These are phyloP conservation scores for Lepidurus packardi DNA, from an alignment of 1,140 invertebrate genomes.

Conservation along the genomic window DNA sequence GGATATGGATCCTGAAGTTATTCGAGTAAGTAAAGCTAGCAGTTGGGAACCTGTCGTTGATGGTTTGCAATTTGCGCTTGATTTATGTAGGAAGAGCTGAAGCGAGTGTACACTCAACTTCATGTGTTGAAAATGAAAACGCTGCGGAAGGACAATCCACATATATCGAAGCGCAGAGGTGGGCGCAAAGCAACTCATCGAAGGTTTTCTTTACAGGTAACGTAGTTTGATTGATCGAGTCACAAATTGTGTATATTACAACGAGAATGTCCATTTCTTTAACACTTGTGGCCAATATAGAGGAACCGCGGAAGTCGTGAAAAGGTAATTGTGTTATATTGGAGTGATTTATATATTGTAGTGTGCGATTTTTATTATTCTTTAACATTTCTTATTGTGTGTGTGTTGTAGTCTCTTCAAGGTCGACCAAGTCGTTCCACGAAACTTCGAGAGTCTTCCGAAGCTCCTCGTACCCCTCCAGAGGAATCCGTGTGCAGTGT, in stretches of 20 bases:
- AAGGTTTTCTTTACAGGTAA: constrained; percentile 77
- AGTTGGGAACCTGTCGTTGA: not conserved
- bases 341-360: not conserved
- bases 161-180: constrained; percentile 84
- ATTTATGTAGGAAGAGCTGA: constrained; percentile 66
- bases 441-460: constrained; percentile 30
- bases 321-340: not conserved
- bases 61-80: not conserved
- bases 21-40: constrained; percentile 33
- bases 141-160: constrained; percentile 86
- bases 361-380: not conserved
- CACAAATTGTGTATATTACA: not conserved
- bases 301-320: constrained; percentile 23
- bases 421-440: constrained; percentile 36
- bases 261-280: not conserved
- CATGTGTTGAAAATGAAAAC: constrained; percentile 82
- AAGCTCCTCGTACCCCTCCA: constrained; percentile 43
- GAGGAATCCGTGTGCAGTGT: constrained; percentile 67
- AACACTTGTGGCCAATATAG: not conserved
- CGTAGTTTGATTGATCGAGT: not conserved
- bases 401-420: constrained; percentile 33
- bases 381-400: not conserved
- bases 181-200: constrained; percentile 86
- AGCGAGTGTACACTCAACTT: constrained; percentile 83
- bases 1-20: constrained; percentile 37